These are phyloP conservation scores for Porites evermanni DNA, from an alignment of 92 coral and sea anemone species.

Conservation along the genomic window DNA sequence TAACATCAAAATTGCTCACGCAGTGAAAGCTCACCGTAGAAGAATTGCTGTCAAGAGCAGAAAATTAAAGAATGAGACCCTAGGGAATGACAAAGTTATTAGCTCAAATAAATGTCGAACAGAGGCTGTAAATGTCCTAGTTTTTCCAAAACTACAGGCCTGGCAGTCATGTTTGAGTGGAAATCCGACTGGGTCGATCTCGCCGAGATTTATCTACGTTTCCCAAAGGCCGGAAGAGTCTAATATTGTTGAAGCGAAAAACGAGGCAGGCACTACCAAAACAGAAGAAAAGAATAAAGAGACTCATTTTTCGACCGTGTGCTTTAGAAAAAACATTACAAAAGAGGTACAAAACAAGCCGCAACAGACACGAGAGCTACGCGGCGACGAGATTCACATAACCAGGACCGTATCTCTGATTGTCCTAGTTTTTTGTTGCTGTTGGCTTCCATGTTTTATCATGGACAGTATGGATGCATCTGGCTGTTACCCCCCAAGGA, in stretches of 20 bases:
- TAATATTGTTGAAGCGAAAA: neutral
- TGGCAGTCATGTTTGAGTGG: neutral
- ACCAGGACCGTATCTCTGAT: conserved; percentile 54
- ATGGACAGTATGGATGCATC: conserved; percentile 64
- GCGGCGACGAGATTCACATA: conserved; percentile 62
- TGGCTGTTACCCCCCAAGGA: conserved; percentile 44
- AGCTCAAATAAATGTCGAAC: neutral
- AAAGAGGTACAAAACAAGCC: neutral
- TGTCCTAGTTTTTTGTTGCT: conserved; percentile 52
- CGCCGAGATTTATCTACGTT: neutral
- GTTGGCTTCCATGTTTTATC: conserved; percentile 70
- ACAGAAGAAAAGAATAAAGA: neutral
- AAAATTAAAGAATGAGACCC: neutral
- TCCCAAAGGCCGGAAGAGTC: conserved; percentile 4
- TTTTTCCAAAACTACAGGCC: neutral
- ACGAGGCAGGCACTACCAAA: neutral
- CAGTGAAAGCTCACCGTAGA: conserved; percentile 42
- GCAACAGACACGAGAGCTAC: conserved; percentile 1
- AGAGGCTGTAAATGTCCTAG: neutral
- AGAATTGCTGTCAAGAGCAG: neutral
- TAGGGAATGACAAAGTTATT: neutral
- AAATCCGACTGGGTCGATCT: neutral
- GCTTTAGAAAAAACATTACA: neutral
- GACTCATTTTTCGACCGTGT: neutral
- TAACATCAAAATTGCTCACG: conserved; percentile 39